Evolutionary conservation across 2,797 vertebrate genomes (phyloP).

Genomic region (Heterohyrax brucei): DNA sequence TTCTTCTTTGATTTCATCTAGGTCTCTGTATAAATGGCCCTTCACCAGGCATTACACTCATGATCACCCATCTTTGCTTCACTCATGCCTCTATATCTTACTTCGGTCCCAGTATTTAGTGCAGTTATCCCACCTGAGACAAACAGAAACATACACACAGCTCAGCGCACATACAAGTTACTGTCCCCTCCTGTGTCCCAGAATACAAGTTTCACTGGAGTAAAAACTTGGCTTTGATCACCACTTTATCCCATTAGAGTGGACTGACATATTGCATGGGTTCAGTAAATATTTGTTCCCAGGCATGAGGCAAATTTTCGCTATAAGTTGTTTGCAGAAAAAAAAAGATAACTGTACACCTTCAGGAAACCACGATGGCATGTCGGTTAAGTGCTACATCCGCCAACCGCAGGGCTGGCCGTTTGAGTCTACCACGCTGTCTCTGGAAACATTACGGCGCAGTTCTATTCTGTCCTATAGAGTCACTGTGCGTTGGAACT

Average conservation of each 20-base stretch:
- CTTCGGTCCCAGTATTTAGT: not conserved
- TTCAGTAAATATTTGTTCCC: conserved; percentile 6
- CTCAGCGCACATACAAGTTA: not conserved
- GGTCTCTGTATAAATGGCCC: not conserved
- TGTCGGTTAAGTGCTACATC: no score
- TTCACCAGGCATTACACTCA: not conserved
- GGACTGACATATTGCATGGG: not conserved
- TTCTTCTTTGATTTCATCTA: not conserved
- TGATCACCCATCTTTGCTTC: not conserved
- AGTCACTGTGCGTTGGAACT: no score
- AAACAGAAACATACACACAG: not conserved
- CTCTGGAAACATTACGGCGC: no score
- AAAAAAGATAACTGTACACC: not conserved
- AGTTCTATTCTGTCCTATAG: no score
- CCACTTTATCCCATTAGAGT: not conserved
- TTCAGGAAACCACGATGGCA: no score
- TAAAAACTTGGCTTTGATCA: conserved; percentile 4
- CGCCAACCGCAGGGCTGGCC: no score
- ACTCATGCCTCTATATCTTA: not conserved
- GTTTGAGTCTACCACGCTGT: no score
- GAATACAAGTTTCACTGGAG: not conserved
- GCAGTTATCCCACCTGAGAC: not conserved
- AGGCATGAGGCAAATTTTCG: conserved; percentile 21
- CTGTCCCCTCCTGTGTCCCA: not conserved
- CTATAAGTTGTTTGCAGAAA: not conserved